Base-by-base conservation (phyloP, 2,113 vertebrate species). In the Gulo gulo region DNA sequence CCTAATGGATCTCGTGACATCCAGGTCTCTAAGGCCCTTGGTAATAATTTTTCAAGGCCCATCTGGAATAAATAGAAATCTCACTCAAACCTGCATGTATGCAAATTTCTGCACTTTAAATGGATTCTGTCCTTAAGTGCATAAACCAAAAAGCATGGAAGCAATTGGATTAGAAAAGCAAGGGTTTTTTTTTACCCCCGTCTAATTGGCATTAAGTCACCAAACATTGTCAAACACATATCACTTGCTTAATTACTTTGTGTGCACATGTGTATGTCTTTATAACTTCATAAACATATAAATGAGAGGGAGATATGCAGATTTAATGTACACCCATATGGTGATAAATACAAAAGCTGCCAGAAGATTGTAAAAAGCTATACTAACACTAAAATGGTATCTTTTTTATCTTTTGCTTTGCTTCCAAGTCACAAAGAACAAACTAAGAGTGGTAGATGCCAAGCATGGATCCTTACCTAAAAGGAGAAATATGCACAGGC, bases 11-110 rank as follows among this genome's bases (percentile, higher is more conserved):
- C 93, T 97, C 59, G 55, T 31, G 96, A 94, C 89, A 98, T 97
- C 65, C 1, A 97, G 86, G 84, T 94, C 93, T 98, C 79, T 95
- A 97, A 98, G 91, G 47, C 74, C 34, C 85, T 97, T 78, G 86
- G 88, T 98, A 97, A 98, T 74, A 95, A 98, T 97, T 98, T 98
- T 93, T 97, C 96, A 96, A 97, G 93, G 94, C 95, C 95, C 88
- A 91, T 97, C 85, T 97, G 76, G 97, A 96, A 97, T 97, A 98
- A 98, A 97, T 24, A 26, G 76, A 98, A 81, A 96, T 98, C 97
- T 97, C 96, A 96, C 79, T 98, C 97, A 94, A 97, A 97, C 97
- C 88, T 82, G 83, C 71, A 97, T 31, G 95, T 91, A 98, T 98
- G 97, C 83, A 97, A 96, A 98, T 96, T 97, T 26, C 80, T 11